These are phyloP conservation scores for Trissonchulus latispiculum DNA, from an alignment of 2,888 invertebrate species.

Conservation along the genomic window DNA sequence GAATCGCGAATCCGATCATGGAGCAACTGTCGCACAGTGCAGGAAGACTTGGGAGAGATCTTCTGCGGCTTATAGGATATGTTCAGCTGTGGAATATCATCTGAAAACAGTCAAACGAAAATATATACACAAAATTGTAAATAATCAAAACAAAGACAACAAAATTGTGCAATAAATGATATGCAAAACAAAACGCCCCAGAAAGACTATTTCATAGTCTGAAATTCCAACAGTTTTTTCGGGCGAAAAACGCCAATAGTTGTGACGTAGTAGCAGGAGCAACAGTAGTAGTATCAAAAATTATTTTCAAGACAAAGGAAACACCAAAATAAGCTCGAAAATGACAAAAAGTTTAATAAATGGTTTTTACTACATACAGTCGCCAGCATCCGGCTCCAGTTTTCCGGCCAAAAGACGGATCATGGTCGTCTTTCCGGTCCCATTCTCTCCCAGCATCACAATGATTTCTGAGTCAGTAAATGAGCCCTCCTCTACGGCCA, in stretches of 20 bases:
- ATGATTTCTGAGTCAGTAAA: constrained; percentile 99
- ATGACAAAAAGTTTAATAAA: too few species aligned
- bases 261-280: too few species aligned
- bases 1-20: constrained; percentile 96
- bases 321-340: too few species aligned
- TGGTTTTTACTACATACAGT: too few species aligned
- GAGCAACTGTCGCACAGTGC: constrained; percentile 76
- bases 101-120: constrained; percentile 42
- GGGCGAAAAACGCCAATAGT: too few species aligned
- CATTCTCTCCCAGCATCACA: constrained; percentile 88
- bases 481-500: constrained; percentile 74
- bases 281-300: too few species aligned
- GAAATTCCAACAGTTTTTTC: too few species aligned
- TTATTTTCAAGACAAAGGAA: too few species aligned
- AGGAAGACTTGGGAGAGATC: constrained; percentile 92
- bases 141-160: neutral
- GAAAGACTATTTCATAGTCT: too few species aligned
- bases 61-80: constrained; percentile 99
- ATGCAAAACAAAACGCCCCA: constrained; percentile 14
- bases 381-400: constrained; percentile 71
- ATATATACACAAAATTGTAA: constrained; percentile 14
- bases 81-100: constrained; percentile 73
- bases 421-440: constrained; percentile 98
- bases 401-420: constrained; percentile 96
- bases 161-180: constrained; percentile 4